Percentiles rank a stretch among this genome's conserved stretches.
phyloP scores from a whole-genome alignment of 2,113 vertebrate species.

The Ia io region DNA sequence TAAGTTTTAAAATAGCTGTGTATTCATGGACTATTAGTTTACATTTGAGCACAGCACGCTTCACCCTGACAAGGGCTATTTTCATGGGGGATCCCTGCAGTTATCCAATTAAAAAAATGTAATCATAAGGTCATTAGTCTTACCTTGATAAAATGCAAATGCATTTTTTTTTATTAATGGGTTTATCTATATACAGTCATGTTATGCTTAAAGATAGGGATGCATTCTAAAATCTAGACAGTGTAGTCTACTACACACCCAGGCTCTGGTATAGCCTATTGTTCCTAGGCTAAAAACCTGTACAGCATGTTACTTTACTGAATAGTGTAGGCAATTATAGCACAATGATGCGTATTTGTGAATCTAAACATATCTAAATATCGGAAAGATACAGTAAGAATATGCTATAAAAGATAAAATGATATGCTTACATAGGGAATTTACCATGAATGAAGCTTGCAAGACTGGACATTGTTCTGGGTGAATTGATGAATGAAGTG shows the following conservation, averaged over 20 bases:
- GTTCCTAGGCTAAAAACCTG: neutral
- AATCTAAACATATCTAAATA: neutral
- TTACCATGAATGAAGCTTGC: neutral
- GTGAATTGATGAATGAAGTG: neutral
- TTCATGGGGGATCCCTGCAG: neutral
- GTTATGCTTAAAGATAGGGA: neutral
- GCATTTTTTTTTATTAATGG: neutral
- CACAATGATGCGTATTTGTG: neutral
- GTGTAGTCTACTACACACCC: neutral
- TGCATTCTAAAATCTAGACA: neutral
- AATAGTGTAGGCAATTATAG: neutral
- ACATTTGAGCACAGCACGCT: neutral
- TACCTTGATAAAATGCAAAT: neutral
- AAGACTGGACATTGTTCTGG: neutral
- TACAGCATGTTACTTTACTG: neutral
- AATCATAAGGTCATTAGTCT: neutral
- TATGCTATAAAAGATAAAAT: neutral
- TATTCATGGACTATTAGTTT: neutral
- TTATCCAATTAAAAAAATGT: neutral
- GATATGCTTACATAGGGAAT: neutral
- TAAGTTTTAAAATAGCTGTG: neutral
- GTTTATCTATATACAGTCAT: neutral
- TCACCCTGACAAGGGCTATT: neutral
- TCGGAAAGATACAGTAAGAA: neutral
- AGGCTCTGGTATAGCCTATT: neutral